Evolutionary conservation across 2,113 vertebrate species (phyloP).

Genomic region (Brachypteracias leptosomus): DNA sequence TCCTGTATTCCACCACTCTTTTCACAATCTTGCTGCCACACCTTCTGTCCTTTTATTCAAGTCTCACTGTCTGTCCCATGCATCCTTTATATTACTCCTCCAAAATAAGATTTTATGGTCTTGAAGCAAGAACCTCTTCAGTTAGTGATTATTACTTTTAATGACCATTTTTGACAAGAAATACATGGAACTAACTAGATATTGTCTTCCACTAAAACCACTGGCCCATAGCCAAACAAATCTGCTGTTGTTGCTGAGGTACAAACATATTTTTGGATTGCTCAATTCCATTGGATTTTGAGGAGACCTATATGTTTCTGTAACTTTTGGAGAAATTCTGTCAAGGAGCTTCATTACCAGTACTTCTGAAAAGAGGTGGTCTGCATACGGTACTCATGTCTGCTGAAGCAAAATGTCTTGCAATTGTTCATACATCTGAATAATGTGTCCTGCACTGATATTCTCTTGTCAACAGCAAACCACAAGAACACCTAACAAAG

Average conservation of each 20-base stretch:
- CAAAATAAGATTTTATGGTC: not conserved
- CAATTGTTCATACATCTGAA: not conserved
- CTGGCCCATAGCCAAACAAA: not conserved
- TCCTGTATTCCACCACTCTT: not conserved
- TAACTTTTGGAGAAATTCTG: not conserved
- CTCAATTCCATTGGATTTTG: not conserved
- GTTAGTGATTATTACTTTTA: not conserved
- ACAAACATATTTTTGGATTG: not conserved
- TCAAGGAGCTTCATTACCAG: not conserved
- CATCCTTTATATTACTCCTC: not conserved
- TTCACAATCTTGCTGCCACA: not conserved
- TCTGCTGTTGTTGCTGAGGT: not conserved
- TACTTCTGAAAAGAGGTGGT: not conserved
- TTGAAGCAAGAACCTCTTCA: not conserved
- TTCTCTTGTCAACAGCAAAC: not conserved
- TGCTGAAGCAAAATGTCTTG: not conserved
- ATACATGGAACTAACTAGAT: not conserved
- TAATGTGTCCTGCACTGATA: not conserved
- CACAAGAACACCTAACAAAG: not conserved
- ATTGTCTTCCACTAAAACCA: not conserved
- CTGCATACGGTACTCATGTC: rapidly evolving
- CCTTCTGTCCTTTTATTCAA: not conserved
- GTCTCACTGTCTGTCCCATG: not conserved
- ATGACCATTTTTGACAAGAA: not conserved
- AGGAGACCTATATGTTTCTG: not conserved